Conservation (phyloP, 2,888 invertebrate genomes). For the Aporophyla nigra region DNA sequence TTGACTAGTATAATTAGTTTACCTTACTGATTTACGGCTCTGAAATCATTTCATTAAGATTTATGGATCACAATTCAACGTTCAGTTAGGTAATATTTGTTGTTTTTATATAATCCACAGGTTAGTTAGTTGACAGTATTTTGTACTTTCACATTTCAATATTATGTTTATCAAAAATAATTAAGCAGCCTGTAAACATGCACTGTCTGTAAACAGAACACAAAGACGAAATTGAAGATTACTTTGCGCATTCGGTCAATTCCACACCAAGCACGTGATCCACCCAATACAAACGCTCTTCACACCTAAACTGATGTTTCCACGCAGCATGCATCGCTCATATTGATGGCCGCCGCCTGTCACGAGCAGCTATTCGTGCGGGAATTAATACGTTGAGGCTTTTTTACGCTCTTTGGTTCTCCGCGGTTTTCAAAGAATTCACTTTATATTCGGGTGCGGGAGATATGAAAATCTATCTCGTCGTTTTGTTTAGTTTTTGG, state of each 20-base stretch:
- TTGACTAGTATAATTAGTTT: not conserved
- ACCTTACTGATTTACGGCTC: no score
- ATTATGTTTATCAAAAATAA: no score
- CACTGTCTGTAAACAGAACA: no score
- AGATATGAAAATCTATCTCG: slow-evolving; percentile 32
- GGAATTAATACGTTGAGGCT: slow-evolving; percentile 73
- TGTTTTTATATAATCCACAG: no score
- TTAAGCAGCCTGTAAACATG: no score
- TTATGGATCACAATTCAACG: no score
- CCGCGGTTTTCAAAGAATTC: slow-evolving; percentile 48
- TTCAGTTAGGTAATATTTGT: no score
- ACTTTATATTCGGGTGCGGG: slow-evolving; percentile 39
- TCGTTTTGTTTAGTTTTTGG: slow-evolving; percentile 21
- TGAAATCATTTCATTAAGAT: no score
- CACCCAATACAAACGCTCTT: slow-evolving; percentile 58
- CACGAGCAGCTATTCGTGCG: slow-evolving; percentile 70
- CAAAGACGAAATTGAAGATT: no score
- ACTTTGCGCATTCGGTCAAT: not conserved
- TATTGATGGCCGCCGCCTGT: slow-evolving; percentile 78
- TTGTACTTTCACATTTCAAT: no score
- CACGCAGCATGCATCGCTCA: slow-evolving; percentile 73
- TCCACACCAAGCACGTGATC: slow-evolving; percentile 9
- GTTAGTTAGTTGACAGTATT: no score
- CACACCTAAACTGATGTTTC: slow-evolving; percentile 79
- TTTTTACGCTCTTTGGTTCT: slow-evolving; percentile 58